Percentiles rank a stretch among this genome's conserved stretches.
Conservation (phyloP, 1,140 invertebrate genomes). For the Piezodorus guildinii region DNA sequence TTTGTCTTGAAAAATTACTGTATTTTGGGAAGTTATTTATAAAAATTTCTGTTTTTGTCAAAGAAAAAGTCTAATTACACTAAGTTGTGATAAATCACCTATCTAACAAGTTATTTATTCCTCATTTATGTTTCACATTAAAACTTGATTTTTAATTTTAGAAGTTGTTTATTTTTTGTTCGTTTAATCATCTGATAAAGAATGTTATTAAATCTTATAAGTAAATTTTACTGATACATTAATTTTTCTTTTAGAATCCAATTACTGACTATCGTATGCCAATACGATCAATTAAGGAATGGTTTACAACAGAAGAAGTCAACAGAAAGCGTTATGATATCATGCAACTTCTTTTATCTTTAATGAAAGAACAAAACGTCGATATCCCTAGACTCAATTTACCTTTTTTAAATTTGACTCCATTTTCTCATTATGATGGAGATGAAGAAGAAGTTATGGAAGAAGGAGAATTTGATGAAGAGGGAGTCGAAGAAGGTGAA, state of each 20-base stretch:
- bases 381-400: conserved; percentile 33
- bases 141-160: too few species aligned
- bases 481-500: conserved; percentile 16
- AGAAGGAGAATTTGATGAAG: conserved; percentile 30
- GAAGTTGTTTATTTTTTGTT: too few species aligned
- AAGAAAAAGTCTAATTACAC: too few species aligned
- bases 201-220: too few species aligned
- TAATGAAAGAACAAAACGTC: conserved; percentile 47
- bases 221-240: conserved; percentile 16
- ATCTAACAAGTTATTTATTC: too few species aligned
- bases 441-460: conserved; percentile 29
- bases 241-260: conserved; percentile 45
- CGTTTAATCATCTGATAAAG: too few species aligned
- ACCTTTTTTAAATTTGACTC: conserved; percentile 35
- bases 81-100: too few species aligned
- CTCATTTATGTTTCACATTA: too few species aligned
- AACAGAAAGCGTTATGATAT: conserved; percentile 68
- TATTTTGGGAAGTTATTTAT: too few species aligned
- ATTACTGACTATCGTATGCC: conserved; percentile 60
- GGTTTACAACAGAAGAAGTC: conserved; percentile 62
- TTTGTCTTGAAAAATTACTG: too few species aligned
- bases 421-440: conserved; percentile 29
- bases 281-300: conserved; percentile 58
- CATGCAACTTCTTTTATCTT: conserved; percentile 52
- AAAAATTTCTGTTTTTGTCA: too few species aligned